A percentile compares a stretch with the other conserved stretches of the same genome.
Conservation (phyloP, 1,140 invertebrate genomes). For the Lithobius niger region DNA sequence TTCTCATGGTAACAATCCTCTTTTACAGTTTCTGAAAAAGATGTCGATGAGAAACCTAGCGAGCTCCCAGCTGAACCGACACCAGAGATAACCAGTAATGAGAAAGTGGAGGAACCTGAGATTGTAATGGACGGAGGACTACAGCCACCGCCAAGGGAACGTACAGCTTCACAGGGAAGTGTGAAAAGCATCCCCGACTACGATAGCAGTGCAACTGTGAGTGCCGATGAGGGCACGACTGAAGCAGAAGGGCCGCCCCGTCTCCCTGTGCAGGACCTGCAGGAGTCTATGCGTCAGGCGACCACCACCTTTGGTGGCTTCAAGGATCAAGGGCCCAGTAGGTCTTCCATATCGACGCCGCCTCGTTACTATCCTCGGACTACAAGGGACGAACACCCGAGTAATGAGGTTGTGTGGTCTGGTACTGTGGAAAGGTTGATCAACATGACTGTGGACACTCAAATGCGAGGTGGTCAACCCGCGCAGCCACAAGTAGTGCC, state of each 20-base stretch:
- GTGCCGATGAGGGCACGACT: conserved; percentile 37
- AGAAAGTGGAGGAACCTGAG: too few relatives aligned
- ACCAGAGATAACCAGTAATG: too few relatives aligned
- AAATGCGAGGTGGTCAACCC: conserved; percentile 12
- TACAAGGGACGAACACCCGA: too few relatives aligned
- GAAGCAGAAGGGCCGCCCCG: conserved; percentile 18
- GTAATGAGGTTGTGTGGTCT: not conserved
- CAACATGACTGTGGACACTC: conserved; percentile 10
- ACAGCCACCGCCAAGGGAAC: not conserved
- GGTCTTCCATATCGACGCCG: conserved; percentile 5
- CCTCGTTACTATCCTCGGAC: not conserved
- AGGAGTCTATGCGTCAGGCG: conserved; percentile 1
- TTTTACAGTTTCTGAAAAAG: too few relatives aligned
- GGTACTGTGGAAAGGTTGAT: conserved; percentile 4
- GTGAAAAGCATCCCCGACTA: conserved; percentile 30
- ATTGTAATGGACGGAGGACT: too few relatives aligned
- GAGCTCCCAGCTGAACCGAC: too few relatives aligned
- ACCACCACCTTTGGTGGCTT: conserved; percentile 1
- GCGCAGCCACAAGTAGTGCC: conserved; percentile 14
- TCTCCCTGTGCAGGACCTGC: conserved; percentile 16
- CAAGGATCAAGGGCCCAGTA: not conserved
- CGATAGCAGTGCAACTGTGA: conserved; percentile 39
- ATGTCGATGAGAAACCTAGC: too few relatives aligned
- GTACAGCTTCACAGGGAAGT: not conserved
- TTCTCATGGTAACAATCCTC: too few relatives aligned